Evolutionary conservation across 1,140 invertebrate genomes (phyloP).

Genomic region (Drosophila busckii): DNA sequence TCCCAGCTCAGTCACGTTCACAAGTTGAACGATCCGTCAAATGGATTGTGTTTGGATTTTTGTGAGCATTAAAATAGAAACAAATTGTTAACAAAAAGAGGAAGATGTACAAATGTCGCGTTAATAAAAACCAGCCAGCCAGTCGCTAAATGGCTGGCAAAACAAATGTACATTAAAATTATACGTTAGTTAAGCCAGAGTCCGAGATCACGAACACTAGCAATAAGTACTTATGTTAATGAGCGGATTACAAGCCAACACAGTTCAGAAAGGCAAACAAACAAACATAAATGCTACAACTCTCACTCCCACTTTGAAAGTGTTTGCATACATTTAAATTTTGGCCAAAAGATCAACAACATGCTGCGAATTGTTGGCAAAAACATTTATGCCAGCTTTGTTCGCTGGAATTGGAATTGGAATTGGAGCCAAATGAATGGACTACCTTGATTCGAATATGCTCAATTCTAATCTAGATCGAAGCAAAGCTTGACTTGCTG

Average conservation of each 20-base stretch:
- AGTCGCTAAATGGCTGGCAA: constrained; percentile 58
- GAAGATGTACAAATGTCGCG: constrained; percentile 13
- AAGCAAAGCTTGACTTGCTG: no score
- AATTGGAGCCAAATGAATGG: background rate
- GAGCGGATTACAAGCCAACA: no score
- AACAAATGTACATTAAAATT: constrained; percentile 39
- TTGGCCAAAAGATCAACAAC: constrained; percentile 45
- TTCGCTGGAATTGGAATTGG: constrained; percentile 13
- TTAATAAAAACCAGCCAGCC: constrained; percentile 35
- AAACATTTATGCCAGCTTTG: constrained; percentile 23
- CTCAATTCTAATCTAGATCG: no score
- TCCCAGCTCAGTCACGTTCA: constrained; percentile 12
- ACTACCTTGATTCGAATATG: no score
- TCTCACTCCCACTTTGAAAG: background rate
- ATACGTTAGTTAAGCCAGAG: no score
- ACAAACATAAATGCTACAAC: constrained; percentile 2
- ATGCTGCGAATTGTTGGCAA: constrained; percentile 25
- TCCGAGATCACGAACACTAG: constrained; percentile 25
- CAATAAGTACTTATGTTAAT: background rate
- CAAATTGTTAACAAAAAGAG: constrained; percentile 12
- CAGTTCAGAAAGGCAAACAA: no score
- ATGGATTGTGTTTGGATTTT: constrained; percentile 8
- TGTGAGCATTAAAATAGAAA: constrained; percentile 22
- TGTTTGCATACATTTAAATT: constrained; percentile 1
- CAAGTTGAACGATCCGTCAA: constrained; percentile 59